These are phyloP conservation scores for Acropora tenuis DNA, from an alignment of 64 coral and sea anemone genomes.

Conservation along the genomic window DNA sequence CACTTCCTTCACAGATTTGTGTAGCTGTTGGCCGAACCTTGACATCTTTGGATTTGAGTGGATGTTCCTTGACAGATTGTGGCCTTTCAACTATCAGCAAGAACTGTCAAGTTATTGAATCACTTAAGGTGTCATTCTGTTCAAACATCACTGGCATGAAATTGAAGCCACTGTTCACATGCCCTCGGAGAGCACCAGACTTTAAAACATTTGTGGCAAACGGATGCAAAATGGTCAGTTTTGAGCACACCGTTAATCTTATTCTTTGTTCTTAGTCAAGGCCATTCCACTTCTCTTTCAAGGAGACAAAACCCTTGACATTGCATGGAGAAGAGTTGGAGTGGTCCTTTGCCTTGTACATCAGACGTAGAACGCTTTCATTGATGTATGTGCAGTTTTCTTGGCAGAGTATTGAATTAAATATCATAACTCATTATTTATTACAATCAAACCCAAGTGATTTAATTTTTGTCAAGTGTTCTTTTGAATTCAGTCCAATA, in stretches of 20 bases:
- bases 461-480: too few relatives aligned
- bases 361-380: too few relatives aligned
- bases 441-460: too few relatives aligned
- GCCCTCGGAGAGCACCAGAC: conserved; percentile 58
- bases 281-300: too few relatives aligned
- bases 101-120: conserved; percentile 78
- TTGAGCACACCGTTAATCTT: neutral
- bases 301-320: too few relatives aligned
- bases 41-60: conserved; percentile 68
- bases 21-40: conserved; percentile 53
- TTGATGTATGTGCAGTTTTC: too few relatives aligned
- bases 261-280: neutral
- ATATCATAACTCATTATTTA: too few relatives aligned
- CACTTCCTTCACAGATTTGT: conserved; percentile 60
- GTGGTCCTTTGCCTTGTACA: too few relatives aligned
- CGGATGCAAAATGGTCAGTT: conserved; percentile 84
- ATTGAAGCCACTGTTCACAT: conserved; percentile 68
- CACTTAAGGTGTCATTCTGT: conserved; percentile 70
- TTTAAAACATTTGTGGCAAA: conserved; percentile 71
- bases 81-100: conserved; percentile 68
- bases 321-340: too few relatives aligned
- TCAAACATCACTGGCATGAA: conserved; percentile 70
- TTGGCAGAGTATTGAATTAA: too few relatives aligned
- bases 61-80: conserved; percentile 69
- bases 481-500: too few relatives aligned